Base-by-base conservation (phyloP, 2,113 vertebrate species). In the Equus quagga region DNA sequence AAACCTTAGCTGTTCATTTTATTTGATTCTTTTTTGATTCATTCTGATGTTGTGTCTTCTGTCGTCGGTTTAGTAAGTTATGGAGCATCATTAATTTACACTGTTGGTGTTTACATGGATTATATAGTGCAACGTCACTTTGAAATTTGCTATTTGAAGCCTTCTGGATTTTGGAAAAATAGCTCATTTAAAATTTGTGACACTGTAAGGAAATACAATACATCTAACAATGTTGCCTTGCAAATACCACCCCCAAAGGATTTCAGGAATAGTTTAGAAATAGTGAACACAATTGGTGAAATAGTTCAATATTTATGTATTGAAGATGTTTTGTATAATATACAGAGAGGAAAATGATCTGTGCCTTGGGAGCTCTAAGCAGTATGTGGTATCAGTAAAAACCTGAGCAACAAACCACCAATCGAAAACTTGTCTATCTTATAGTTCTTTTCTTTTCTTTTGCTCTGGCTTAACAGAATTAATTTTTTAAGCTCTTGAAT, bases 151-250 rank as follows among this genome's bases (percentile, higher is more conserved):
- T 91, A 3, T 82, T 83, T 84, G 33, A 96, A 85, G 8, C 10
- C 56, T 87, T 90, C 51, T 95, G 49, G 44, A 54, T 65, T 95
- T 92, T 80, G 54, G 69, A 41, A 95, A 96, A 96, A 75, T 87
- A 84, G 46, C 8, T 96, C 44, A 72, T 78, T 91, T 70, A 75
- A 89, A 96, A 81, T 87, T 84, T 93, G 70, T 97, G 73, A 96
- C 49, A 56, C 72, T 91, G 3, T 91, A 87, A 72, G 15, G 23
- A 70, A 92, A 69, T 80, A 80, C 18, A 78, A 2, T 90, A 41
- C 0, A 0, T 69, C n/a, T 96, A 56, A 83, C 36, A 96, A 83
- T 24, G 90, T 76, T 88, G 31, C 31, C n/a, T 93, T 95, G 26
- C 17, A 92, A 36, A 69, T 84, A 70, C 80, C 18, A 70, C 19